These are phyloP conservation scores for Melanotaenia pygmaea DNA, from an alignment of 2,797 vertebrate species.

Conservation along the genomic window DNA sequence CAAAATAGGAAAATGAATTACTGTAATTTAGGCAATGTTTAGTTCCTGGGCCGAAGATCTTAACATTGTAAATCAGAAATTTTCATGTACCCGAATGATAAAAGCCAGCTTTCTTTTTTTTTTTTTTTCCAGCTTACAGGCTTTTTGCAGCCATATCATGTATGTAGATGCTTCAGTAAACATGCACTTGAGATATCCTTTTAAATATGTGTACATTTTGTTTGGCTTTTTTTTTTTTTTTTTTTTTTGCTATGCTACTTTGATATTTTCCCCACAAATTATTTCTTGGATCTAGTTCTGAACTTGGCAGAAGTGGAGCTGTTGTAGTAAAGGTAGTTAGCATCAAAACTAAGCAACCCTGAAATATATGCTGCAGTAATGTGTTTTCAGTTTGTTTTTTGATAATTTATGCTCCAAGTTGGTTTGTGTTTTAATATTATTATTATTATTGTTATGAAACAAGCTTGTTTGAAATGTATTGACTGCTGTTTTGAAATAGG, in stretches of 20 bases:
- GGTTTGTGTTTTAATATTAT: constrained; percentile 86
- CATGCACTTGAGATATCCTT: constrained; percentile 79
- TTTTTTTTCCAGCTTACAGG: constrained; percentile 62
- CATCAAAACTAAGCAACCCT: constrained; percentile 89
- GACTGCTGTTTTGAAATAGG: constrained; percentile 99
- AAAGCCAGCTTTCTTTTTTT: constrained; percentile 41
- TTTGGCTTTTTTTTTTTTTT: constrained; percentile 48
- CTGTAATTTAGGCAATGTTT: constrained; percentile 58
- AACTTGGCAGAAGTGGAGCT: constrained; percentile 83
- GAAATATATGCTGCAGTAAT: constrained; percentile 99
- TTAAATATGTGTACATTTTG: constrained; percentile 80
- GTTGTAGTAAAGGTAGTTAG: constrained; percentile 89
- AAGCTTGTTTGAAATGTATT: constrained; percentile 95
- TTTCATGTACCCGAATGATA: constrained; percentile 46
- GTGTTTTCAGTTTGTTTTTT: constrained; percentile 86
- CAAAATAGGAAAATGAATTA: constrained; percentile 63
- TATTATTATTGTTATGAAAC: constrained; percentile 92
- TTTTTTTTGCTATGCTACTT: constrained; percentile 49
- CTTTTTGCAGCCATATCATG: constrained; percentile 82
- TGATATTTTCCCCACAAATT: constrained; percentile 62
- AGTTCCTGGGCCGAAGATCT: constrained; percentile 46
- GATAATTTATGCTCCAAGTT: constrained; percentile 93
- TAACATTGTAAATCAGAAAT: constrained; percentile 58
- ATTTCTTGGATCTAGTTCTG: constrained; percentile 69
- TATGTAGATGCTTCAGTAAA: constrained; percentile 81